Conservation (phyloP, 2,113 vertebrate genomes). For the Gasterosteus nipponicus region DNA sequence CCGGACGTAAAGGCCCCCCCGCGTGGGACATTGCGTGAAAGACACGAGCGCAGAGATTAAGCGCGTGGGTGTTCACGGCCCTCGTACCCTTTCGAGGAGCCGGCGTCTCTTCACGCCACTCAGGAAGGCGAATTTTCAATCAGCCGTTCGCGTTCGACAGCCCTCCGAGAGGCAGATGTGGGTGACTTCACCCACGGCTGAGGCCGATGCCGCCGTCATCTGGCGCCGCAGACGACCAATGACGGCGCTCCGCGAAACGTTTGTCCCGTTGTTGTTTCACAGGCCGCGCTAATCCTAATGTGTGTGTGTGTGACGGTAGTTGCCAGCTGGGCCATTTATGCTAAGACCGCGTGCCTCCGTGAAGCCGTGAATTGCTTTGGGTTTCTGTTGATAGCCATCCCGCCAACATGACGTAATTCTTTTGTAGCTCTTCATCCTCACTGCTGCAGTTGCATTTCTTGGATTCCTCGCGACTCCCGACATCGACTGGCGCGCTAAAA, state of each 20-base stretch:
- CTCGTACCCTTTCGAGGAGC: background rate
- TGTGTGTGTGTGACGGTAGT: slow-evolving; percentile 10
- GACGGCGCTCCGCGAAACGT: background rate
- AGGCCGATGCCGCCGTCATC: background rate
- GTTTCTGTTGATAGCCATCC: slow-evolving; percentile 53
- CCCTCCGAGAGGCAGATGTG: background rate
- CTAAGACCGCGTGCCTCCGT: slow-evolving; percentile 36
- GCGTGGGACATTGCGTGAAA: background rate
- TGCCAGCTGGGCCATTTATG: slow-evolving; percentile 51
- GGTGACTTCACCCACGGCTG: background rate
- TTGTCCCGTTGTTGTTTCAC: background rate
- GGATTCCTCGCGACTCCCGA: slow-evolving; percentile 61
- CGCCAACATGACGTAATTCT: slow-evolving; percentile 44
- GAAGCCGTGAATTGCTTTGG: slow-evolving; percentile 46
- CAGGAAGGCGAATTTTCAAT: slow-evolving; percentile 8
- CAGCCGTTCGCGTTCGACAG: background rate
- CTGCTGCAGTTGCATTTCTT: slow-evolving; percentile 43
- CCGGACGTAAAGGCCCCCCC: background rate
- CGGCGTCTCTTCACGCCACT: background rate
- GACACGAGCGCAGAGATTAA: background rate
- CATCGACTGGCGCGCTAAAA: slow-evolving; percentile 33
- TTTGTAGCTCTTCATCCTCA: slow-evolving; percentile 35
- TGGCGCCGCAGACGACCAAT: background rate
- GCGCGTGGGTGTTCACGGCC: slow-evolving; percentile 10
- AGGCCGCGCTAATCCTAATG: background rate